A percentile compares a stretch with the other conserved stretches of the same genome.
Evolutionary conservation across 2,797 vertebrate species (phyloP).

Genomic region (Heliangelus exortis): DNA sequence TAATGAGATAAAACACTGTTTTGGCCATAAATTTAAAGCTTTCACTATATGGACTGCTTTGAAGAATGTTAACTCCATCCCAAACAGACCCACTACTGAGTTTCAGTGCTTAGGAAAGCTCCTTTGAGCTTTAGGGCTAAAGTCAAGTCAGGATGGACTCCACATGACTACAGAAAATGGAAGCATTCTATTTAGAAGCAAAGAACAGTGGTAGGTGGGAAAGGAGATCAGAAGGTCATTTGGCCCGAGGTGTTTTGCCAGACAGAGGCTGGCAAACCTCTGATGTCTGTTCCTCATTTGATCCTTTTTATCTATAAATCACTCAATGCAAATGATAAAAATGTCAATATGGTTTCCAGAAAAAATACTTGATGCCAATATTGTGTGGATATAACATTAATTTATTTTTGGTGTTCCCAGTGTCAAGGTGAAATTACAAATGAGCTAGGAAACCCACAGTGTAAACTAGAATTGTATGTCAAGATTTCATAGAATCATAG

Average conservation of each 20-base stretch:
- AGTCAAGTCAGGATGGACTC: background rate
- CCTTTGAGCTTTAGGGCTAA: background rate
- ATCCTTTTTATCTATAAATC: background rate
- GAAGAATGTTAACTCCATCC: background rate
- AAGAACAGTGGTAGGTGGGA: background rate
- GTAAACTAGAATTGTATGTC: background rate
- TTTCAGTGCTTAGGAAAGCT: background rate
- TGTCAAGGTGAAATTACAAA: background rate
- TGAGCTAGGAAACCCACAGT: background rate
- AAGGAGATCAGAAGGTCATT: background rate
- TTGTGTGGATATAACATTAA: background rate
- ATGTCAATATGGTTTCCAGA: background rate
- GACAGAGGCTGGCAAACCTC: background rate
- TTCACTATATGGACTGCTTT: rapidly evolving
- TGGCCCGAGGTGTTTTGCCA: background rate
- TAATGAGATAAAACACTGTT: background rate
- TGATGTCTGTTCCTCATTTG: background rate
- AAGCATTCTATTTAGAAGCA: background rate
- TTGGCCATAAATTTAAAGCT: background rate
- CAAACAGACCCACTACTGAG: background rate
- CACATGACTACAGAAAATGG: background rate
- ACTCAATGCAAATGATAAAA: background rate
- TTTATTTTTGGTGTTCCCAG: background rate
- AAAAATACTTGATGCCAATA: background rate
- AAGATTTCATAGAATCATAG: no score